These are phyloP conservation scores for Holothuria leucospilota DNA, from an alignment of 53 echinoderm and acorn worm genomes.

Conservation along the genomic window DNA sequence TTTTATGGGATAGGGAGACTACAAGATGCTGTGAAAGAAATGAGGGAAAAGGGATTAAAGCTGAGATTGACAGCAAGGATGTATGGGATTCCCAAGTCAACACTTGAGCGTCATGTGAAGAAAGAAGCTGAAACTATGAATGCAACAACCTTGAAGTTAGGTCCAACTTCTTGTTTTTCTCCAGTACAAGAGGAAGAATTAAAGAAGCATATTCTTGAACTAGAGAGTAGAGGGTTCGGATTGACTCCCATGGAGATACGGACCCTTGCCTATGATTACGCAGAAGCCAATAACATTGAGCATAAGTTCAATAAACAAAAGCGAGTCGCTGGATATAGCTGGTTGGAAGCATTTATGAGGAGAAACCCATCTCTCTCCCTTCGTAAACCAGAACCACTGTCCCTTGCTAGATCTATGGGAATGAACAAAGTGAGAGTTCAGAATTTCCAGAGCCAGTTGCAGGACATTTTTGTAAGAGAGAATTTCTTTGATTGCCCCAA, in stretches of 20 bases:
- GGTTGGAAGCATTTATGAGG: slow-evolving; percentile 56
- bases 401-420: slow-evolving; percentile 45
- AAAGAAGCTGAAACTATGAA: too few species aligned
- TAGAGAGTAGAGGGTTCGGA: slow-evolving; percentile 42
- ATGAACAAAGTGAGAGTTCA: slow-evolving; percentile 48
- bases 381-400: slow-evolving; percentile 40
- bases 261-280: slow-evolving; percentile 48
- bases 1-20: too few species aligned
- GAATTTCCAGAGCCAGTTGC: slow-evolving; percentile 18
- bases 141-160: too few species aligned
- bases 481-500: slow-evolving; percentile 33
- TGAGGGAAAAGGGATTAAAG: too few species aligned
- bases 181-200: slow-evolving; percentile 20
- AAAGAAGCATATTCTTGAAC: slow-evolving; percentile 19
- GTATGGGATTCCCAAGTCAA: too few species aligned
- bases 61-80: too few species aligned
- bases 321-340: slow-evolving; percentile 31
- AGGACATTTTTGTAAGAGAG: slow-evolving; percentile 49
- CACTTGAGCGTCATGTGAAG: too few species aligned
- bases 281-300: slow-evolving; percentile 37
- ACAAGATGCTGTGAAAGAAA: too few species aligned
- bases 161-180: not conserved
- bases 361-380: slow-evolving; percentile 28
- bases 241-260: not conserved
- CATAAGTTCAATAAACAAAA: slow-evolving; percentile 60